Percentiles rank a stretch among this genome's conserved stretches.
These are phyloP conservation scores for Pocillopora verrucosa DNA, from an alignment of 64 coral and sea anemone genomes.

Conservation along the genomic window DNA sequence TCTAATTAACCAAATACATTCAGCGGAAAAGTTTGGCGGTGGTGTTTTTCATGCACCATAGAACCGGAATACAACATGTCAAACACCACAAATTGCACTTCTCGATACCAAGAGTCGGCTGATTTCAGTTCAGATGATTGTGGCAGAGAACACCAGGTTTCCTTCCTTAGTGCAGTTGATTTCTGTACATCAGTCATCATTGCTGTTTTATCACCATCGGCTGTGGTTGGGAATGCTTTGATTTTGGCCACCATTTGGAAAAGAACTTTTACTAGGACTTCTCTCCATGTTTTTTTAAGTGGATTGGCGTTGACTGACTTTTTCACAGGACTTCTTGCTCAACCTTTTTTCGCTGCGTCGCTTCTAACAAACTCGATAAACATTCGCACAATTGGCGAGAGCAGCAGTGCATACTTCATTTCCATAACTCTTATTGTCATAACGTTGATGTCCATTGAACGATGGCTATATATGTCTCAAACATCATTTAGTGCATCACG, in stretches of 20 bases:
- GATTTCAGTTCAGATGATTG: neutral
- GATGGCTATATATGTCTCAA: conserved; percentile 2
- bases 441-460: neutral
- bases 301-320: neutral
- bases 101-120: too few relatives aligned
- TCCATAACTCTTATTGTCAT: neutral
- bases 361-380: too few relatives aligned
- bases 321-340: neutral
- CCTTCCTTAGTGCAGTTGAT: neutral
- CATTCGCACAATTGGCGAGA: neutral
- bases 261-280: neutral
- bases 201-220: neutral
- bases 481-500: neutral
- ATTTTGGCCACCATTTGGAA: conserved; percentile 15
- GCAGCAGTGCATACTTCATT: neutral
- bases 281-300: neutral
- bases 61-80: too few relatives aligned
- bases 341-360: neutral
- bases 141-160: neutral
- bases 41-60: too few relatives aligned
- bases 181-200: neutral
- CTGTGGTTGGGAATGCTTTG: conserved; percentile 12
- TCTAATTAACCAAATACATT: too few relatives aligned
- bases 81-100: too few relatives aligned
- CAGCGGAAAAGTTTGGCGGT: too few relatives aligned